A percentile compares a stretch with the other conserved stretches of the same genome.
These are phyloP conservation scores for Dendropsophus ebraccatus DNA, from an alignment of 2,113 vertebrate genomes.

Conservation along the genomic window DNA sequence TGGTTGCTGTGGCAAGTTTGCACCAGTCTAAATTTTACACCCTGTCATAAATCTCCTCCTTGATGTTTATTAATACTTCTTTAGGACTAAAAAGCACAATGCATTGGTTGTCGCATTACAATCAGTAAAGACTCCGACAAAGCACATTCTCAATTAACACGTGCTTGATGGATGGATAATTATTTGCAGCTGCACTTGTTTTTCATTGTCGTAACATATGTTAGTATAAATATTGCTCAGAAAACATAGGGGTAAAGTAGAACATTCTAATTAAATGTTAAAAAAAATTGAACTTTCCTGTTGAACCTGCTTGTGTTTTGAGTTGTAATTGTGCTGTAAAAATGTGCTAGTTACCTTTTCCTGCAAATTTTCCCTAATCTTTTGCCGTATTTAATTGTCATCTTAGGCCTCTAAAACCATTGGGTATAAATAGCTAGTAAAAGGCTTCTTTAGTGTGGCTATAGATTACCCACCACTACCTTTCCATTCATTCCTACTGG, in stretches of 20 bases:
- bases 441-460: no score
- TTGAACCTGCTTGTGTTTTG: background rate
- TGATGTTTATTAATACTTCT: background rate
- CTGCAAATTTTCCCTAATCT: background rate
- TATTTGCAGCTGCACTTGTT: constrained; percentile 15
- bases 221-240: background rate
- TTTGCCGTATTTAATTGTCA: background rate
- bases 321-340: background rate
- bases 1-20: no score
- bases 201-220: background rate
- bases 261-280: background rate
- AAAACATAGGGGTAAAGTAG: background rate
- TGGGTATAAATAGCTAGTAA: no score
- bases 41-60: background rate
- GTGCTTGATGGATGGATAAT: background rate
- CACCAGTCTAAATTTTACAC: no score
- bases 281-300: background rate
- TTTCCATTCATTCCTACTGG: no score
- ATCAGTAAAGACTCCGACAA: background rate
- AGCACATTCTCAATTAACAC: background rate
- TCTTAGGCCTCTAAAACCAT: background rate
- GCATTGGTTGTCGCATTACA: background rate
- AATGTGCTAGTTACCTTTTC: background rate
- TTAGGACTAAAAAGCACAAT: background rate
- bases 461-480: no score